phyloP scores from a whole-genome alignment of 2,113 vertebrate genomes.

The Ageneiosus marmoratus region DNA sequence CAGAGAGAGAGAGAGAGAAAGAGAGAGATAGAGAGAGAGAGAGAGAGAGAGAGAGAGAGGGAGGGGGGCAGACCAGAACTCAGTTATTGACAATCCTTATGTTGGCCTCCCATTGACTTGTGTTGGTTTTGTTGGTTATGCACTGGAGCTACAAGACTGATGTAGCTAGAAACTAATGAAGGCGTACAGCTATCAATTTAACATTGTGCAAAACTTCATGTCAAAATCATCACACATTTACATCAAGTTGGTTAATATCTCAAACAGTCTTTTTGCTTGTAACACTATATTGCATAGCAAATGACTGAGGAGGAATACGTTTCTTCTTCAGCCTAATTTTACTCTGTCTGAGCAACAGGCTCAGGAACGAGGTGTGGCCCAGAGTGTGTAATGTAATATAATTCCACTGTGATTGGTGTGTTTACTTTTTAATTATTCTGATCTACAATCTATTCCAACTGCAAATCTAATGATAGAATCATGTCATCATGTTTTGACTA shows the following conservation, averaged over 20 bases:
- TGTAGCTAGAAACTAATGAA: neutral
- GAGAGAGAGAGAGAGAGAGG: neutral
- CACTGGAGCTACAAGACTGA: neutral
- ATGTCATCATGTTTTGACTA: neutral
- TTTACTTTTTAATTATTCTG: neutral
- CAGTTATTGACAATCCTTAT: neutral
- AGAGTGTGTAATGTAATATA: neutral
- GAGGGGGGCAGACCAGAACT: neutral
- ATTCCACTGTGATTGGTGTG: neutral
- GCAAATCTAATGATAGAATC: neutral
- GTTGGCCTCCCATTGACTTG: neutral
- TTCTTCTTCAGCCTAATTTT: no score
- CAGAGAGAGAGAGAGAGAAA: neutral
- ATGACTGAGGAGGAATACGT: no score
- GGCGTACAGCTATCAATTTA: no score
- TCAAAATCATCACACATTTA: neutral
- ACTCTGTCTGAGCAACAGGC: neutral
- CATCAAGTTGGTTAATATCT: neutral
- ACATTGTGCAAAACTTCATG: no score
- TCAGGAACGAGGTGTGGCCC: neutral
- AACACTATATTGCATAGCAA: neutral
- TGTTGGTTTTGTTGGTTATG: neutral
- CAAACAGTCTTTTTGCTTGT: neutral
- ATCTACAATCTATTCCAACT: neutral
- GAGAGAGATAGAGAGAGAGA: neutral